These are phyloP conservation scores for Cheiracanthium punctorium DNA, from an alignment of 2,888 invertebrate genomes.

Conservation along the genomic window DNA sequence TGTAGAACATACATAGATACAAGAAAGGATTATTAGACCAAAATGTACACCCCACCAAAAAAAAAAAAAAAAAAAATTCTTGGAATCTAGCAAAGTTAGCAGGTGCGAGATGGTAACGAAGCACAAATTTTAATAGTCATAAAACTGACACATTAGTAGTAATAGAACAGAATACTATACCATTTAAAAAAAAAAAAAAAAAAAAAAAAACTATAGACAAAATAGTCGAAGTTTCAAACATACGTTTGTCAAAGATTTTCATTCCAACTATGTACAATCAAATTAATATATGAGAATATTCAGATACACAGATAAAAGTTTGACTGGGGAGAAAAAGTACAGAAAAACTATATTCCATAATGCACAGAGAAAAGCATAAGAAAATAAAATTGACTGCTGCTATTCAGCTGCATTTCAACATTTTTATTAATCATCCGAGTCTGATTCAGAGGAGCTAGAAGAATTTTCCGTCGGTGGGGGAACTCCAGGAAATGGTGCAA, in stretches of 20 bases:
- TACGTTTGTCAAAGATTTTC: background rate
- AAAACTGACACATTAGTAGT: too few species aligned
- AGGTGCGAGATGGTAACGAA: too few species aligned
- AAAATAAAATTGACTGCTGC: constrained; percentile 30
- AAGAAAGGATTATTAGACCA: too few species aligned
- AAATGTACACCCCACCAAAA: too few species aligned
- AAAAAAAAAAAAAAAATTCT: too few species aligned
- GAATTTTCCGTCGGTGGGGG: constrained; percentile 60
- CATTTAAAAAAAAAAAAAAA: constrained; percentile 44
- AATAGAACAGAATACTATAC: too few species aligned
- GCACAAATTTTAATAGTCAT: too few species aligned
- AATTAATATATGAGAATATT: background rate
- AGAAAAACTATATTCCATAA: background rate
- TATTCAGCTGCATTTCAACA: constrained; percentile 48
- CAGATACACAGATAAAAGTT: background rate
- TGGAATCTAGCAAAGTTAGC: too few species aligned
- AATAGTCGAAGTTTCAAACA: background rate
- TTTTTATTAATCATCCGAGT: constrained; percentile 62
- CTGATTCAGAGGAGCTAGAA: constrained; percentile 63
- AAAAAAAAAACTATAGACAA: background rate
- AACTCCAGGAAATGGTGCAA: constrained; percentile 62
- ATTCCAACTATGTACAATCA: background rate
- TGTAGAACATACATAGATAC: too few species aligned
- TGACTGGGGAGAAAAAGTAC: background rate
- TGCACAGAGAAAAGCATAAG: constrained; percentile 9